Base-by-base conservation (phyloP, 2,888 invertebrate genomes). In the Empis livida region DNA sequence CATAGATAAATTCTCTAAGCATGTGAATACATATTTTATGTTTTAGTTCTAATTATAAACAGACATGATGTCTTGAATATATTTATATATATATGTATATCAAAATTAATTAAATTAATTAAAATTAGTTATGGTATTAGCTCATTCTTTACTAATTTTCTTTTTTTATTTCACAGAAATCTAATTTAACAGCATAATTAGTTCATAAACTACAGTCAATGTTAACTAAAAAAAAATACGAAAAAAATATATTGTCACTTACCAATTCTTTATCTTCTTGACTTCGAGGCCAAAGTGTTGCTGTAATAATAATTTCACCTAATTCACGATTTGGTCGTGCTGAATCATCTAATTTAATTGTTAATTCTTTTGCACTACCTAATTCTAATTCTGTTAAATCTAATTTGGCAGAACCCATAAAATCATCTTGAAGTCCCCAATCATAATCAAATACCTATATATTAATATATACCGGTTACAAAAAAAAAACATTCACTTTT, bases 191-290 rank as follows among this genome's bases (percentile, higher is more conserved):
- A n/a, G n/a, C n/a, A n/a, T n/a, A n/a, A n/a, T n/a, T n/a, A n/a
- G n/a, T n/a, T n/a, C n/a, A n/a, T n/a, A n/a, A n/a, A n/a, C n/a
- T n/a, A n/a, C n/a, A n/a, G n/a, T n/a, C n/a, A n/a, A n/a, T n/a
- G n/a, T n/a, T n/a, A 17, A 14, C 16, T 5, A 45, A 39, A 38
- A 10, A n/a, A 13, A 14, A 35, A 15, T 31, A 5, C 20, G 27
- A 38, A 10, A n/a, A 13, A 14, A 35, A 15, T 31, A 5, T 5
- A 5, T 20, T 20, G 3, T 20, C 3, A 54, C 58, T 71, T 66
- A 93, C 94, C 80, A 89, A 86, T 62, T 94, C 93, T 64, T 91
- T 92, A 62, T 96, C 95, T 63, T 93, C 92, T 66, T 92, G 91
- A 42, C 89, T 85, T 61, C 88, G 85, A 4, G 95, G 95, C 76